phyloP scores from a whole-genome alignment of 2,113 vertebrate genomes.

The Vidua chalybeata region DNA sequence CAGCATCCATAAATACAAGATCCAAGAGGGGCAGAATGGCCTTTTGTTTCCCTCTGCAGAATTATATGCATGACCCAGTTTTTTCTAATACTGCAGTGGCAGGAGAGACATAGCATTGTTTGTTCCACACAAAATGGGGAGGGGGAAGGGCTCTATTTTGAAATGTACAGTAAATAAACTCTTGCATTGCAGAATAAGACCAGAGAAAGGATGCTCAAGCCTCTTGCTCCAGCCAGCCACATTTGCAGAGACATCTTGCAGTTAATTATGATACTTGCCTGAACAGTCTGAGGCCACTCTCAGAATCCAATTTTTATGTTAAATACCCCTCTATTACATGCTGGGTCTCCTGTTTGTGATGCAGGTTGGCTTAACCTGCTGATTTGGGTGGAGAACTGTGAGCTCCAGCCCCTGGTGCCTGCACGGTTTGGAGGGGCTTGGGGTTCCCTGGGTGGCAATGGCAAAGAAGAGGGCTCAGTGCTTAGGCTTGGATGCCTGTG shows the following conservation, averaged over 20 bases:
- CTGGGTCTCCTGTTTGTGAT: background rate
- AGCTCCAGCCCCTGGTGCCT: background rate
- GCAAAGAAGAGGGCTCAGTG: background rate
- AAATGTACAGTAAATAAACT: conserved; percentile 16
- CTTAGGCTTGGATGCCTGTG: background rate
- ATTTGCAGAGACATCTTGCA: background rate
- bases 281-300: background rate
- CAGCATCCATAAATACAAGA: conserved; percentile 4
- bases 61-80: conserved; percentile 52
- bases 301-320: background rate
- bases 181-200: background rate
- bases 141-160: conserved; percentile 25
- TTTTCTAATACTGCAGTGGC: conserved; percentile 21
- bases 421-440: background rate
- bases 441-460: accelerated
- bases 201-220: background rate
- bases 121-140: conserved; percentile 29
- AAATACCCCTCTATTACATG: background rate
- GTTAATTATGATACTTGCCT: background rate
- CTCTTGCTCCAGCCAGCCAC: background rate
- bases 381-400: background rate
- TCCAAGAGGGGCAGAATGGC: conserved; percentile 2
- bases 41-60: conserved; percentile 49
- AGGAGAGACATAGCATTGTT: conserved; percentile 39
- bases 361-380: background rate